Evolutionary conservation across 2,797 vertebrate genomes (phyloP).

Genomic region (Hyperoplus lanceolatus): DNA sequence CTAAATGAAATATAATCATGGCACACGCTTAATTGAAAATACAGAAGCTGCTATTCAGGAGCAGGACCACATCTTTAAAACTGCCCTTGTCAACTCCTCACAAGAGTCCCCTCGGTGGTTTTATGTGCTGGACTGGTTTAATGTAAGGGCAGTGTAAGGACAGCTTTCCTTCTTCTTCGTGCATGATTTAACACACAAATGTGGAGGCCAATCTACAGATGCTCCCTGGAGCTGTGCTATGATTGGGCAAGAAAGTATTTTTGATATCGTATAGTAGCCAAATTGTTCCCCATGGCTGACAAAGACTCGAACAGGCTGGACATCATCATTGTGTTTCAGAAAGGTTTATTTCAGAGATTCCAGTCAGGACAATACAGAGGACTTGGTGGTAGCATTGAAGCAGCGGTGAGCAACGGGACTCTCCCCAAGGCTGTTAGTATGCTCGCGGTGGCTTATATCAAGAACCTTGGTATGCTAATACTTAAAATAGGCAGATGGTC

Average conservation of each 20-base stretch:
- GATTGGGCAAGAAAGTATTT: conserved; percentile 56
- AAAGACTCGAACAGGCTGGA: no score
- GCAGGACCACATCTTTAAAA: not conserved
- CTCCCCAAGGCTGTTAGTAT: no score
- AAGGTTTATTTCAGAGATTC: no score
- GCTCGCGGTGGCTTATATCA: no score
- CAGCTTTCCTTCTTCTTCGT: conserved; percentile 37
- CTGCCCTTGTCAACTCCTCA: not conserved
- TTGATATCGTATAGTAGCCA: conserved; percentile 40
- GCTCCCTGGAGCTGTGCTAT: conserved; percentile 28
- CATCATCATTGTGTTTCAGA: no score
- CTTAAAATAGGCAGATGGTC: no score
- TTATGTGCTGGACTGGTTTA: conserved; percentile 20
- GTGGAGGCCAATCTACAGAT: conserved; percentile 22
- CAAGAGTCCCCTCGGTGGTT: not conserved
- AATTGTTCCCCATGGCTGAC: no score
- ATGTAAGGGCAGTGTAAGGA: conserved; percentile 38
- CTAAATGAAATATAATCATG: not conserved
- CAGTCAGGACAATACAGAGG: no score
- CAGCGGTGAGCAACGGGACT: no score
- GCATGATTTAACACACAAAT: conserved; percentile 54
- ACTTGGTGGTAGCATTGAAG: no score
- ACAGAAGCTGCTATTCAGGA: not conserved
- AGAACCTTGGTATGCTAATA: no score
- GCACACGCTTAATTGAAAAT: not conserved